Base-by-base conservation (phyloP, 2,888 invertebrate genomes). In the Opisthograptis luteolata region DNA sequence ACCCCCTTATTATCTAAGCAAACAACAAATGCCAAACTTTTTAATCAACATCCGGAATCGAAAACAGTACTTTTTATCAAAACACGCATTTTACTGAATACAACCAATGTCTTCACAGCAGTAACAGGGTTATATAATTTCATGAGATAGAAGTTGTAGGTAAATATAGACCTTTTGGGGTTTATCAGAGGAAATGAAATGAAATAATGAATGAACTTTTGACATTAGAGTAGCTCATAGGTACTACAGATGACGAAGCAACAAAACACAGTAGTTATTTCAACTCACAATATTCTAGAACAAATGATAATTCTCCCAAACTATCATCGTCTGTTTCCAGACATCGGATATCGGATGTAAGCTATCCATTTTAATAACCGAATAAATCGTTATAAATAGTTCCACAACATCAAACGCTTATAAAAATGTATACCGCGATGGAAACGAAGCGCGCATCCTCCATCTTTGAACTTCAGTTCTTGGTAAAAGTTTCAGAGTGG, bases 401-500 rank as follows among this genome's bases (percentile, higher is more conserved):
- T 46, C 20, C 20, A 4, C 6, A 48, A 62, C 60, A 62, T 62
- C 60, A 62, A 62, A 62, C 58, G 55, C 43, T 50, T 56, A 53
- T 56, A 56, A 60, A 62, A 60, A 58, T 55, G 48, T 54, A 52
- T 52, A 47, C 43, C 40, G 44, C 46, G 44, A 54, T 50, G 57
- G 50, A 39, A 57, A 58, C 37, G 60, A 54, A 17, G 58, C 60
- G 51, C 40, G 46, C 55, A 47, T 57, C 58, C 62, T 57, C 27
- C 8, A 19, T 30, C 37, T 46, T 35, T 39, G 32, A 53, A 49
- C 58, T 48, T 30, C 42, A 44, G 22, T 53, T 50, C 47, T 47
- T 15, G 32, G 53, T 51, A 53, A 28, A 40, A 37, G n/a, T n/a
- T 36, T 42, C 47, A 19, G 19, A 20, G 43, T 32, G 43, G 19